These are phyloP conservation scores for Drosophila koepferae DNA, from an alignment of 2,888 invertebrate genomes.

Conservation along the genomic window DNA sequence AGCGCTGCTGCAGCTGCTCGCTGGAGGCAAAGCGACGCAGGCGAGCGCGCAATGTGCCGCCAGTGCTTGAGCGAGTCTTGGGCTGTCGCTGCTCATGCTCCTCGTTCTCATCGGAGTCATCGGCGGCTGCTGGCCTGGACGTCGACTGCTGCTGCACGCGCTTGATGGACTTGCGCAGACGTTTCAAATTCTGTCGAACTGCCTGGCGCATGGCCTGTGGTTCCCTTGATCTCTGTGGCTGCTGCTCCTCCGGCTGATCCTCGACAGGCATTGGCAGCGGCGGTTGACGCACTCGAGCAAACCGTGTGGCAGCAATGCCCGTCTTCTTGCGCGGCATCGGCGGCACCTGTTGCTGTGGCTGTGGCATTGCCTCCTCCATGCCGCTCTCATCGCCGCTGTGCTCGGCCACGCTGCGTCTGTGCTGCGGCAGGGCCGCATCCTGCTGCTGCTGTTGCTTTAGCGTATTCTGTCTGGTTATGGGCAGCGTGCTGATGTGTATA, in stretches of 20 bases:
- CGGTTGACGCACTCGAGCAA: conserved; percentile 67
- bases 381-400: conserved; percentile 78
- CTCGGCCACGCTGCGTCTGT: conserved; percentile 47
- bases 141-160: conserved; percentile 44
- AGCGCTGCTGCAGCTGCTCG: conserved; percentile 75
- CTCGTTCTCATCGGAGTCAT: conserved; percentile 36
- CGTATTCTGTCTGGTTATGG: conserved; percentile 67
- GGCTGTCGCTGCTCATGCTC: conserved; percentile 5
- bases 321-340: conserved; percentile 37
- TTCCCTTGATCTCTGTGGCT: background rate
- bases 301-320: conserved; percentile 76
- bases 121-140: conserved; percentile 20
- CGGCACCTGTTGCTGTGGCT: background rate
- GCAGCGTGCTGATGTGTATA: conserved; percentile 71
- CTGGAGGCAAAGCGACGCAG: conserved; percentile 69
- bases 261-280: conserved; percentile 57
- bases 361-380: conserved; percentile 65
- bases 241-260: conserved; percentile 4
- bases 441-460: conserved; percentile 30
- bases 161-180: conserved; percentile 77
- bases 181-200: conserved; percentile 77
- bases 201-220: conserved; percentile 38
- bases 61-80: conserved; percentile 13
- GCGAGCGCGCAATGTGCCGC: conserved; percentile 64
- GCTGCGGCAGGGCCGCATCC: background rate